Evolutionary conservation across 2,888 invertebrate genomes (phyloP), one percentile per base, ranked within the genome.

Genomic region (Uloborus plumipes): DNA sequence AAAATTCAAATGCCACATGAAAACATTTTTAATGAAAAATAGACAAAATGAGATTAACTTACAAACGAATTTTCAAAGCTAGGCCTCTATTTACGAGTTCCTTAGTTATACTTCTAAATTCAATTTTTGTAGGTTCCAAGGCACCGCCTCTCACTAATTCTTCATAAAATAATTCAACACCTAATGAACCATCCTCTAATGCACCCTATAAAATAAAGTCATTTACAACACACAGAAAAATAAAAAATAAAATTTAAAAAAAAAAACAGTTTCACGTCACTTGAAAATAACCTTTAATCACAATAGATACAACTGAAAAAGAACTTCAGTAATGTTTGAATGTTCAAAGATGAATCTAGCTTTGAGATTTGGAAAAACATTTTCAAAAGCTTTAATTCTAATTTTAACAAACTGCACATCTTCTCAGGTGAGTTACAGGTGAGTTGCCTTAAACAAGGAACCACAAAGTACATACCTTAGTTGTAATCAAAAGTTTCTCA

Each of bases 31-130:
- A 15, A 55, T 18, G 0, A 59, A 59, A 15, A 20, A 13, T 9
- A 20, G 18, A 59, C n/a, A 59, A 59, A 6, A 16, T 1, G 22
- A 62, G 15, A 15, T 14, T 2, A 31, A 62, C 86, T 39, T 87
- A 90, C 90, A 87, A 87, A 86, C 88, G 88, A 16, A 89, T 86
- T 7, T 91, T 90, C 71, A 92, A 87, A 2, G 92, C 93, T 49
- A 93, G 89, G 0, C 95, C 95, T 84, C 91, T 90, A 11, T 93
- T 92, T 1, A 94, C 90, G 20, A 96, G 90, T 84, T 90, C 90
- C 64, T 91, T 90, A 87, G 93, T 94, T 1, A 95, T 89, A 65
- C 93, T 93, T 26, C 91, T 91, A 89, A 92, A 93, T 84, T 92
- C 92, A 0, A 91, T 90, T 61, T 88, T 89, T 66, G 92, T 91